Conservation (phyloP, 2,113 vertebrate species). For the Procavia capensis region DNA sequence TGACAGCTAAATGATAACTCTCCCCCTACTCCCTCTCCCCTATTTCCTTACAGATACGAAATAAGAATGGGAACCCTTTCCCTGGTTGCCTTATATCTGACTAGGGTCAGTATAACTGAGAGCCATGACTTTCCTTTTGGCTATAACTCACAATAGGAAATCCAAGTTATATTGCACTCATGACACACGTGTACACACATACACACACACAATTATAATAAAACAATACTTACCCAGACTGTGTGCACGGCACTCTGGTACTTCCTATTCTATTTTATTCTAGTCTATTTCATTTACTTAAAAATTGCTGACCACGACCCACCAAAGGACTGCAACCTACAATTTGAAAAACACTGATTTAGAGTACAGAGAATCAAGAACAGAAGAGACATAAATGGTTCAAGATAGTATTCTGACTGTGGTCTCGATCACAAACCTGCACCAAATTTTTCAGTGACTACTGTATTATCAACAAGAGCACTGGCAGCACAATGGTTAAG, state of each 20-base stretch:
- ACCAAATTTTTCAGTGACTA: not conserved
- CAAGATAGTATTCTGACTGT: not conserved
- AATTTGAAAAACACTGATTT: not conserved
- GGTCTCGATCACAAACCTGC: not conserved
- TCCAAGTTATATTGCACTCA: not conserved
- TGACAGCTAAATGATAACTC: not conserved
- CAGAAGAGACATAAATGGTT: not conserved
- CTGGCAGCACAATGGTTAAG: no score
- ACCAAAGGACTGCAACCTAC: not conserved
- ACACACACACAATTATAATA: not conserved
- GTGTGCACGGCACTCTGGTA: not conserved
- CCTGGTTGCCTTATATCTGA: not conserved
- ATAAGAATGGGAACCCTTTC: not conserved
- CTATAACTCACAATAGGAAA: not conserved
- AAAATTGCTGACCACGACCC: not conserved
- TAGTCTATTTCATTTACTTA: not conserved
- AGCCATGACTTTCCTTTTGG: not conserved
- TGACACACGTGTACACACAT: not conserved
- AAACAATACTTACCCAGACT: not conserved
- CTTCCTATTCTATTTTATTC: constrained; percentile 1
- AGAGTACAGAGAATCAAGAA: not conserved
- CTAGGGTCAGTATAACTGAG: not conserved
- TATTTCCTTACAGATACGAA: not conserved
- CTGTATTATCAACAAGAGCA: not conserved
- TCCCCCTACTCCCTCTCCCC: not conserved